A percentile compares a stretch with the other conserved stretches of the same genome.
phyloP scores from a whole-genome alignment of 2,113 vertebrate genomes.

The Artemisiospiza belli region DNA sequence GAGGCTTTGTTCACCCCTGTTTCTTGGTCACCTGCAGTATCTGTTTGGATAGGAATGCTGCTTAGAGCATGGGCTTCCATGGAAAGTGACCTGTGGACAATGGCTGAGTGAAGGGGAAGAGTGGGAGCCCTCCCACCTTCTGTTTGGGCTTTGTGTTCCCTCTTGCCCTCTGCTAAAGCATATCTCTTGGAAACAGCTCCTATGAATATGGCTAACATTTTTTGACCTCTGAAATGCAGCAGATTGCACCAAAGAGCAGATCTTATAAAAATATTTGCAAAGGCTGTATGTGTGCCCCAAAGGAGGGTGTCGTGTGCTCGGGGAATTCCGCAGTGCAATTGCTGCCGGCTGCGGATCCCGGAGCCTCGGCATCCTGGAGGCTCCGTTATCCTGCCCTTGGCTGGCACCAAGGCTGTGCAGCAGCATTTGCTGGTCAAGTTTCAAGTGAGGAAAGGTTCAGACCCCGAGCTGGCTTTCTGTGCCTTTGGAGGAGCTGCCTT shows the following conservation, averaged over 20 bases:
- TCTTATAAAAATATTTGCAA: neutral
- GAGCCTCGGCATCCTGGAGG: neutral
- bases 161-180: neutral
- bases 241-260: conserved; percentile 39
- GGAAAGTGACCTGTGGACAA: neutral
- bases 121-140: neutral
- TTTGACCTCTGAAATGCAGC: conserved; percentile 50
- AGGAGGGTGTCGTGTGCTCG: neutral
- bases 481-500: neutral
- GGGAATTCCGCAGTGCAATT: neutral
- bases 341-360: neutral
- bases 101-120: neutral
- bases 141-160: neutral
- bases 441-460: neutral
- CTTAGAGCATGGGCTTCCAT: neutral
- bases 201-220: neutral
- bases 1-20: neutral
- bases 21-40: neutral
- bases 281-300: neutral
- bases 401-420: neutral
- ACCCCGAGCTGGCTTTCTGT: neutral
- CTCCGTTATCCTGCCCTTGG: neutral
- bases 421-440: neutral
- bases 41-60: neutral
- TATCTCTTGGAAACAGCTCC: neutral